Base-by-base conservation (phyloP, 2,113 vertebrate species). In the Antigone vipio region DNA sequence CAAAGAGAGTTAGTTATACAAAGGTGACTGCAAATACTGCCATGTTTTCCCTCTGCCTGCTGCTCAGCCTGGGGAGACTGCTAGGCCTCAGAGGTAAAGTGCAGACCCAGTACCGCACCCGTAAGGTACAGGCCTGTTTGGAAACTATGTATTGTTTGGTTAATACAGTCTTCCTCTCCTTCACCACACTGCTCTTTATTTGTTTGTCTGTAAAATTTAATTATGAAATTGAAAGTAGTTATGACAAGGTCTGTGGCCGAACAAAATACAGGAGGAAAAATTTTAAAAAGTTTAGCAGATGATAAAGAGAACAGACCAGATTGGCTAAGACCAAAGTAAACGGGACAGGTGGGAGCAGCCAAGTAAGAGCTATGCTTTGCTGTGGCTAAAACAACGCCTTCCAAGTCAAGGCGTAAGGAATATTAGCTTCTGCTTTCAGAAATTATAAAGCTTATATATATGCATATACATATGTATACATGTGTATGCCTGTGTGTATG, bases 41-140 rank as follows among this genome's bases (percentile, higher is more conserved):
- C 38, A 1, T 12, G 10, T 52, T 68, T 44, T 40, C 26, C 40
- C 15, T 45, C 7, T 24, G 32, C 19, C 58, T 32, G n/a, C n/a
- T 72, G 44, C 64, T 62, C 53, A 78, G 53, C 8, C 30, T 22
- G 22, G 13, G 45, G 14, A 66, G 13, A 18, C 34, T 24, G 34
- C 60, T 40, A 34, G 35, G 35, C 17, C 1, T 0, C 38, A 68
- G 29, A 83, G 62, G 47, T 24, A 18, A 47, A 29, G 26, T 35
- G 21, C 20, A 40, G 32, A 49, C 23, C 30, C 32, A 6, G 0
- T 14, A 23, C 7, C 40, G 12, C 17, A 18, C 12, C 9, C 1
- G 0, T 23, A 19, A 23, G 6, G 4, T 45, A 55, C 13, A 22
- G 40, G 5, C 6, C 2, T 77, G 9, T 1, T 19, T 56, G 35